A percentile compares a stretch with the other conserved stretches of the same genome.
Conservation (phyloP, 2,888 invertebrate genomes). For the Chelonus formosanus region DNA sequence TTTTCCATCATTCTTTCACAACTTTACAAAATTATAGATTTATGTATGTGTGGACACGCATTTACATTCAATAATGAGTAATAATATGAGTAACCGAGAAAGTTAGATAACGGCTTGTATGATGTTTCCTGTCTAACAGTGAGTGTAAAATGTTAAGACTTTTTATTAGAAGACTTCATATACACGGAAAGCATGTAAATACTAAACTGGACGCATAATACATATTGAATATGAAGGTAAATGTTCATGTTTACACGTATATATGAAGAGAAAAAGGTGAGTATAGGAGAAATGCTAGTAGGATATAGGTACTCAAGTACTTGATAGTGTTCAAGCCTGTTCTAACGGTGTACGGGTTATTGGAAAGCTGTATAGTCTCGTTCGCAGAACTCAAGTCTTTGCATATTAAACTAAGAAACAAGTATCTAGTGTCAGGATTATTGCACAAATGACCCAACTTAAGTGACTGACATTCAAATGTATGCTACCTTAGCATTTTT, state of each 20-base stretch:
- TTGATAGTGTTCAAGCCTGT: constrained; percentile 30
- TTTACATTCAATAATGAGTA: too few relatives aligned
- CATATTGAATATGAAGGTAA: background rate
- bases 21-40: too few relatives aligned
- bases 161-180: too few relatives aligned
- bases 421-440: constrained; percentile 8
- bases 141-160: too few relatives aligned
- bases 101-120: too few relatives aligned
- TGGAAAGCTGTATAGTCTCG: constrained; percentile 29
- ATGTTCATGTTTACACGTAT: constrained; percentile 1
- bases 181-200: too few relatives aligned
- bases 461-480: constrained; percentile 22
- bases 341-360: constrained; percentile 34
- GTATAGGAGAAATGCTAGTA: constrained; percentile 15
- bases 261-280: background rate
- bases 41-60: too few relatives aligned
- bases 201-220: too few relatives aligned
- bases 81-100: too few relatives aligned
- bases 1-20: too few relatives aligned
- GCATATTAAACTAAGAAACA: constrained; percentile 12
- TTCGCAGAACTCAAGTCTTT: background rate
- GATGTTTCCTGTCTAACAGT: too few relatives aligned
- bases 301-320: constrained; percentile 23
- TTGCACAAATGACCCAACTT: constrained; percentile 27
- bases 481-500: too few relatives aligned